A percentile compares a stretch with the other conserved stretches of the same genome.
Evolutionary conservation across 2,888 invertebrate genomes (phyloP).

Genomic region (Drosophila lacicola): DNA sequence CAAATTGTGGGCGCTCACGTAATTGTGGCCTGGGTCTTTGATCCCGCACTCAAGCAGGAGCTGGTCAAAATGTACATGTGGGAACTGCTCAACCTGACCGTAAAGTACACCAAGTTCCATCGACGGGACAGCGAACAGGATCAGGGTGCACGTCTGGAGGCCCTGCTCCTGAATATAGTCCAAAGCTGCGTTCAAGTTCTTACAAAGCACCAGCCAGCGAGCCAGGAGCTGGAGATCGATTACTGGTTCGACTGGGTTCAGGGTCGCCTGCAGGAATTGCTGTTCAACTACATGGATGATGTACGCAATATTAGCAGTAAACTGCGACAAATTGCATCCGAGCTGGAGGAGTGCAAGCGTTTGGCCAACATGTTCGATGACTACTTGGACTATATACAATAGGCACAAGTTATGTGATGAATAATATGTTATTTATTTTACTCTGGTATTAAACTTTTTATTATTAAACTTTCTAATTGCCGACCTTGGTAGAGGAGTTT

Average conservation of each 20-base stretch:
- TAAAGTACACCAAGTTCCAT: conserved; percentile 27
- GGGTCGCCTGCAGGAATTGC: conserved; percentile 45
- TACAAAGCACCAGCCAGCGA: conserved; percentile 7
- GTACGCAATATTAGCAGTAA: conserved; percentile 23
- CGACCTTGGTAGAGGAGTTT: too few relatives aligned
- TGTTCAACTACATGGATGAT: conserved; percentile 45
- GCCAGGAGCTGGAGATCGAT: conserved; percentile 6
- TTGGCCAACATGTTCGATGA: conserved; percentile 22
- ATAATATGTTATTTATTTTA: too few relatives aligned
- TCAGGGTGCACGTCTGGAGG: not conserved
- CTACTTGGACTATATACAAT: conserved; percentile 33
- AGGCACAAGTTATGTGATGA: not conserved
- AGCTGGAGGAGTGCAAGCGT: conserved; percentile 10
- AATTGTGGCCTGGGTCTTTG: conserved; percentile 51
- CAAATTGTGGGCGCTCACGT: conserved; percentile 17
- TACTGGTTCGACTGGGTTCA: conserved; percentile 58
- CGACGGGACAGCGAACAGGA: not conserved
- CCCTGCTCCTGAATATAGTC: conserved; percentile 41
- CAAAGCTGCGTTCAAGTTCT: conserved; percentile 19
- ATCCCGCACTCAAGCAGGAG: conserved; percentile 26
- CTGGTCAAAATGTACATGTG: conserved; percentile 55
- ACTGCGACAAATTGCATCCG: conserved; percentile 15
- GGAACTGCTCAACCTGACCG: conserved; percentile 45
- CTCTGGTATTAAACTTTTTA: too few relatives aligned
- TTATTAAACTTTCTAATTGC: too few relatives aligned